These are phyloP conservation scores for Parnassius glacialis DNA, from an alignment of 2,888 invertebrate genomes.

Conservation along the genomic window DNA sequence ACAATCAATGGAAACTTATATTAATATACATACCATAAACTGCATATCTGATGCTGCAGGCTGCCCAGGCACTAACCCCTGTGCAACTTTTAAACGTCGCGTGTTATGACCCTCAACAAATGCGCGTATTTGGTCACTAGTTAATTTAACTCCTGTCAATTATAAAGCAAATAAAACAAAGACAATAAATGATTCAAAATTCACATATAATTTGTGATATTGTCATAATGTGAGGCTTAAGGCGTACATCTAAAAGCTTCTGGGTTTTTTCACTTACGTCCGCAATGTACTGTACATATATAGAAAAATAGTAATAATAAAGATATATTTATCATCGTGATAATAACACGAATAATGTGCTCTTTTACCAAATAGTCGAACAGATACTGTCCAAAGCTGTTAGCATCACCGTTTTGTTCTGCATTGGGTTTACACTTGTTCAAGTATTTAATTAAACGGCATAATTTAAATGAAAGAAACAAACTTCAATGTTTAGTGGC, in stretches of 20 bases:
- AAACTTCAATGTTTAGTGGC: conserved; percentile 4
- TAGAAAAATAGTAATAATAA: not conserved
- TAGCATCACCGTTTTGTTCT: not conserved
- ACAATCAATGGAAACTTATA: not conserved
- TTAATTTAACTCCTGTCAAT: conserved; percentile 33
- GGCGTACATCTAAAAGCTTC: not conserved
- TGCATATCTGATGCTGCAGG: conserved; percentile 38
- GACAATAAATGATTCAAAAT: not conserved
- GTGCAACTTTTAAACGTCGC: conserved; percentile 34
- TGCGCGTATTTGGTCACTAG: conserved; percentile 37
- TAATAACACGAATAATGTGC: not conserved
- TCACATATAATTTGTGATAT: not conserved
- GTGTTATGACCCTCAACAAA: conserved; percentile 41
- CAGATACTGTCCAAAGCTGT: not conserved
- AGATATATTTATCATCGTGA: not conserved
- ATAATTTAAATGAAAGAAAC: conserved; percentile 5
- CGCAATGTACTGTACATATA: conserved; percentile 1
- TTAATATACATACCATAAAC: conserved; percentile 33
- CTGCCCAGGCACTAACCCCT: conserved; percentile 34
- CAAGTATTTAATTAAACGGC: conserved; percentile 15
- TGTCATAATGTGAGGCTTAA: too few species aligned
- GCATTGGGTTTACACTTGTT: conserved; percentile 10
- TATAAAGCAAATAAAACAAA: not conserved
- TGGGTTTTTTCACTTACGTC: conserved; percentile 10
- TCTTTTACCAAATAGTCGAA: not conserved